A percentile compares a stretch with the other conserved stretches of the same genome.
Evolutionary conservation across 1,140 invertebrate genomes (phyloP).

Genomic region (Drosophila serrata): DNA sequence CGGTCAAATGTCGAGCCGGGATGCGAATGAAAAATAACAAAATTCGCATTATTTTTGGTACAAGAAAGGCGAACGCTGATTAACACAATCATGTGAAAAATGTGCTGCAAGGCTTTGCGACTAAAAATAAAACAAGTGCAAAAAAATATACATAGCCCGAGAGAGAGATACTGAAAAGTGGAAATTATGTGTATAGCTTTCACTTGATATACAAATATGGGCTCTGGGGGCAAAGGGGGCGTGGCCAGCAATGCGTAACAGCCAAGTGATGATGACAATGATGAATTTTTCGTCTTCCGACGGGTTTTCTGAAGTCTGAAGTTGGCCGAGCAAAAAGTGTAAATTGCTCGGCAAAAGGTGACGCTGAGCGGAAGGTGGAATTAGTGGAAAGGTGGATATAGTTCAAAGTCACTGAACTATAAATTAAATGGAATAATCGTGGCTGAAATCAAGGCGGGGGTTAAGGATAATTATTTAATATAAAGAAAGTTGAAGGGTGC

Average conservation of each 20-base stretch:
- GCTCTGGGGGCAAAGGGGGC: slow-evolving; percentile 37
- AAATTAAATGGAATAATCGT: neutral
- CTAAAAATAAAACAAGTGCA: slow-evolving; percentile 63
- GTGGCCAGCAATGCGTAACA: slow-evolving; percentile 67
- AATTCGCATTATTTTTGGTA: slow-evolving; percentile 58
- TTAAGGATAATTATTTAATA: slow-evolving; percentile 10
- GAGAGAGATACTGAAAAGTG: slow-evolving; percentile 29
- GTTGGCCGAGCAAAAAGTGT: slow-evolving; percentile 30
- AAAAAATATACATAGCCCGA: slow-evolving; percentile 22
- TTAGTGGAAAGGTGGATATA: slow-evolving; percentile 10
- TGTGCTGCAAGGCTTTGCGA: slow-evolving; percentile 63
- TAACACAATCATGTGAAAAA: slow-evolving; percentile 80
- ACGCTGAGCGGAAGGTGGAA: slow-evolving; percentile 25
- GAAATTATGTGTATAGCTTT: slow-evolving; percentile 75
- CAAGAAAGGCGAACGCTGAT: slow-evolving; percentile 54
- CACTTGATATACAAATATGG: slow-evolving; percentile 77
- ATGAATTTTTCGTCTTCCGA: slow-evolving; percentile 36
- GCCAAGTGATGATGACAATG: slow-evolving; percentile 53
- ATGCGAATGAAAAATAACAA: slow-evolving; percentile 20
- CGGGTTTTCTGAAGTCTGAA: slow-evolving; percentile 27
- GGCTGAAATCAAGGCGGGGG: neutral
- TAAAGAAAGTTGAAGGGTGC: slow-evolving; percentile 3
- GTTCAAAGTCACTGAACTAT: slow-evolving; percentile 31
- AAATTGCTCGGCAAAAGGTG: slow-evolving; percentile 38
- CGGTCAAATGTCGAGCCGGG: slow-evolving; percentile 51